Base-by-base conservation (phyloP, 2,888 invertebrate species). In the Anthoptus insignis region DNA sequence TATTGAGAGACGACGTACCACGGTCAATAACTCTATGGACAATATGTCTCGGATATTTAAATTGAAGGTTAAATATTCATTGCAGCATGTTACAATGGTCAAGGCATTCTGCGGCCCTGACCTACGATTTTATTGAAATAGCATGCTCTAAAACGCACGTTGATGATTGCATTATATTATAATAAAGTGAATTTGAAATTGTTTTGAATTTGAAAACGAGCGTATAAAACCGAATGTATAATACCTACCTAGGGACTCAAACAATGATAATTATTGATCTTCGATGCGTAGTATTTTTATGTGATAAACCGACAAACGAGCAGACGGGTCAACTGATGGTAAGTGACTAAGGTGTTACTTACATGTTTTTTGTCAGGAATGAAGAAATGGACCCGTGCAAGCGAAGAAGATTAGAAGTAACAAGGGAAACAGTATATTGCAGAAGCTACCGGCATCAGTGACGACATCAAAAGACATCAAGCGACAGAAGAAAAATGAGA, bases 11-110 rank as follows among this genome's bases (percentile, higher is more conserved):
- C n/a, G 39, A 74, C 21, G 53, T 53, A 37, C 52, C 7, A 24
- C 19, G 29, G 14, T 19, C 27, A 14, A 24, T 14, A 27, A n/a
- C n/a, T 19, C 1, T 47, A 3, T 6, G 11, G 47, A n/a, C 24
- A n/a, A n/a, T 47, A 24, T 24, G 11, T 76, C 73, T 75, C 72
- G 70, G 71, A 67, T 70, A 73, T 73, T 72, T 67, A 45, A 73
- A 70, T 70, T 70, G 22, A 19, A 42, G 29, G 21, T 60, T 34
- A 60, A 29, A 56, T 54, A 57, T 59, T 65, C 24, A 60, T 34
- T 57, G 39, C 29, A 49, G 42, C 14, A 24, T 29, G 22, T 16
- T 16, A 42, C 34, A 58, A 37, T 29, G 32, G 22, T 54, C 52
- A 53, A 32, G 52, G 60, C 50, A 60, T 50, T 21, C 13, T 47